These are phyloP conservation scores for Rhinogobius similis DNA, from an alignment of 2,113 vertebrate genomes.

Conservation along the genomic window DNA sequence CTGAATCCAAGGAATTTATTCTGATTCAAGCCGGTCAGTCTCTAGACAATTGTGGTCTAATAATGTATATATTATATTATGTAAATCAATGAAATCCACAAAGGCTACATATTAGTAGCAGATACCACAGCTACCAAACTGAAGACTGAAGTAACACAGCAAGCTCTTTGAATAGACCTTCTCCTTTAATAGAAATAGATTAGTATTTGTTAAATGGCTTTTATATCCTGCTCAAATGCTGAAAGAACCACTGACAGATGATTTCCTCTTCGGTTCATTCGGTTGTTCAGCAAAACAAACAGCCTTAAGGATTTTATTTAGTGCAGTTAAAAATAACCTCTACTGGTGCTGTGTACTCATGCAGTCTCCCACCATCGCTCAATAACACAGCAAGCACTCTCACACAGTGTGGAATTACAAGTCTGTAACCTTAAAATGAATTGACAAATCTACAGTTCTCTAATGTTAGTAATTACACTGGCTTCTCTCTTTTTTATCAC, in stretches of 20 bases:
- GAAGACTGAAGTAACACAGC: background rate
- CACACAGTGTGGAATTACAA: slow-evolving; percentile 30
- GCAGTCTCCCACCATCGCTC: slow-evolving; percentile 11
- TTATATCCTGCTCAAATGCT: slow-evolving; percentile 32
- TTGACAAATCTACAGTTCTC: slow-evolving; percentile 33
- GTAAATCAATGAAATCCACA: background rate
- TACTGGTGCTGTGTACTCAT: background rate
- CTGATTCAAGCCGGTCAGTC: slow-evolving; percentile 95
- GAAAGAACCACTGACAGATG: slow-evolving; percentile 3
- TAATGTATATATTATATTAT: background rate
- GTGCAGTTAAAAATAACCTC: slow-evolving; percentile 13
- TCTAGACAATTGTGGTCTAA: slow-evolving; percentile 3
- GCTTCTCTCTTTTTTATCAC: slow-evolving; percentile 36
- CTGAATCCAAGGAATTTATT: slow-evolving; percentile 95
- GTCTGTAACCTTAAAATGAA: slow-evolving; percentile 40
- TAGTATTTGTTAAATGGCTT: slow-evolving; percentile 24
- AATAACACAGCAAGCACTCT: background rate
- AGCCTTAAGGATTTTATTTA: slow-evolving; percentile 7
- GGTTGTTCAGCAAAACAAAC: slow-evolving; percentile 19
- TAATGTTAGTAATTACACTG: slow-evolving; percentile 41
- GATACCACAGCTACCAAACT: background rate
- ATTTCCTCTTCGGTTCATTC: slow-evolving; percentile 21
- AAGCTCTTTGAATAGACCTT: background rate
- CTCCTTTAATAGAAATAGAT: slow-evolving; percentile 10
- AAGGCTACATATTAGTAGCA: background rate